A percentile compares a stretch with the other conserved stretches of the same genome.
Evolutionary conservation across 1,140 invertebrate species (phyloP).

Genomic region (Holotrichia oblita): DNA sequence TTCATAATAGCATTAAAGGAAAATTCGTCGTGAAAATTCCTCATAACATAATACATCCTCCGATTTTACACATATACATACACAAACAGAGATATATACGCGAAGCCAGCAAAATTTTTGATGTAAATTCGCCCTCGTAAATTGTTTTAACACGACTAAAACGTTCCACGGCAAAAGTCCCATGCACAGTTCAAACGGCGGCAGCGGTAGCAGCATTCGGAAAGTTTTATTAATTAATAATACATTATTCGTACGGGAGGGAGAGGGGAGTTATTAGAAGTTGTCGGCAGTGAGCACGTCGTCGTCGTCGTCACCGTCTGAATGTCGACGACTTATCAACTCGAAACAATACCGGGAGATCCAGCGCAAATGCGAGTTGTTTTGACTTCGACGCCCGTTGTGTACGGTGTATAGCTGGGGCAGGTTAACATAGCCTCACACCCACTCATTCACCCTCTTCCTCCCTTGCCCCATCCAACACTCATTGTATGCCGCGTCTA

Average conservation of each 20-base stretch:
- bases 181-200: not conserved
- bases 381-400: conserved; percentile 5
- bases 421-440: not conserved
- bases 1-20: too few relatives aligned
- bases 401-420: not conserved
- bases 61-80: not conserved
- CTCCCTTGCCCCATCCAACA: not conserved
- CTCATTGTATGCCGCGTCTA: not conserved
- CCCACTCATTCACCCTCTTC: too few relatives aligned
- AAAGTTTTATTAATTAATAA: conserved; percentile 22
- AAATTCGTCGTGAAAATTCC: not conserved
- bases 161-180: not conserved
- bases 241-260: conserved; percentile 10
- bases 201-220: not conserved
- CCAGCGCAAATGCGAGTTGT: not conserved
- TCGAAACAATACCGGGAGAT: not conserved
- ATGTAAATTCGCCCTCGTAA: not conserved
- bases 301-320: too few relatives aligned
- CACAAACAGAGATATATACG: not conserved
- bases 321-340: conserved; percentile 6
- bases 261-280: not conserved
- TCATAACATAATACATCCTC: not conserved
- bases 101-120: not conserved
- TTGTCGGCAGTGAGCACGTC: not conserved
- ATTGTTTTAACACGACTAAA: not conserved